A percentile compares a stretch with the other conserved stretches of the same genome.
These are phyloP conservation scores for Crotophaga sulcirostris DNA, from an alignment of 2,113 vertebrate species.

Conservation along the genomic window DNA sequence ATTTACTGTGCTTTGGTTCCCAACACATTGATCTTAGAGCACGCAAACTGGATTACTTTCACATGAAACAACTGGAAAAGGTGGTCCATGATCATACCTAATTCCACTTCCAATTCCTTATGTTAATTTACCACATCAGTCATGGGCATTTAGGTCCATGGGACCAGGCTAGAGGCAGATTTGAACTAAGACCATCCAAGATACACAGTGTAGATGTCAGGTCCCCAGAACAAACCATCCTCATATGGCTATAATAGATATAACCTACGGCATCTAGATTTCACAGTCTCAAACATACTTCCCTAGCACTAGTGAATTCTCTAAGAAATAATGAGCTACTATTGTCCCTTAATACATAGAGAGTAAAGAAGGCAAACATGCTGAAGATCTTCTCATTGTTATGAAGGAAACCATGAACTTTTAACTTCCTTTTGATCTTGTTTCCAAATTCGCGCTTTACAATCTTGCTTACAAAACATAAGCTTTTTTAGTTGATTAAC, in stretches of 20 bases:
- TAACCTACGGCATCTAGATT: not conserved
- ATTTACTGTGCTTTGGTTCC: not conserved
- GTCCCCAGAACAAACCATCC: not conserved
- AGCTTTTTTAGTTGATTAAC: not conserved
- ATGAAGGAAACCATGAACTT: not conserved
- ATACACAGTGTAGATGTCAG: not conserved
- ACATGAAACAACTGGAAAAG: not conserved
- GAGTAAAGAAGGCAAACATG: not conserved
- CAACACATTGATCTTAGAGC: not conserved
- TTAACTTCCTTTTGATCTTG: not conserved
- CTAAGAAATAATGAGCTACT: not conserved
- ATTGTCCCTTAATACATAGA: not conserved
- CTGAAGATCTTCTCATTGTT: not conserved
- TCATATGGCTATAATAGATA: not conserved
- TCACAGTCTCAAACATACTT: not conserved
- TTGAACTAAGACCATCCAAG: not conserved
- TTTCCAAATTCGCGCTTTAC: not conserved
- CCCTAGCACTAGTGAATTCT: not conserved
- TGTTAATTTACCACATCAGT: not conserved
- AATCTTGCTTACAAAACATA: not conserved
- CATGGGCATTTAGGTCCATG: not conserved
- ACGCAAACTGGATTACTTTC: not conserved
- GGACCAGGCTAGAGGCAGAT: not conserved
- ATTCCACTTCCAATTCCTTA: not conserved
- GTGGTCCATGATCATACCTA: not conserved